Percentiles rank a stretch among this genome's conserved stretches.
Evolutionary conservation across 2,888 invertebrate species (phyloP).

Genomic region (Caenorhabditis doughertyi): DNA sequence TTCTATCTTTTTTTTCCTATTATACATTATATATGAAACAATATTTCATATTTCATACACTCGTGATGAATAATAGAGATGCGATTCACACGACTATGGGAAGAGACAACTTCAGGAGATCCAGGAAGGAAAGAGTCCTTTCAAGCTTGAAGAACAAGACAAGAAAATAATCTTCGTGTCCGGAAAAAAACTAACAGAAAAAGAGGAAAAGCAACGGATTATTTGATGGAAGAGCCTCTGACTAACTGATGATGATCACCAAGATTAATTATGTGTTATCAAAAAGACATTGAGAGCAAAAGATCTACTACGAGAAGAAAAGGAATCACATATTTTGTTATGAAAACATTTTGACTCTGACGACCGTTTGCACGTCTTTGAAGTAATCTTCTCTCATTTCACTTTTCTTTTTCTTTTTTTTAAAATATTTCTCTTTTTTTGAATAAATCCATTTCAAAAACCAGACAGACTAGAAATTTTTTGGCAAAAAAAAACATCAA

Average conservation of each 20-base stretch:
- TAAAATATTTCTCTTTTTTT: not conserved
- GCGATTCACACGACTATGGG: slow-evolving; percentile 31
- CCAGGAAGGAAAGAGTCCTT: not conserved
- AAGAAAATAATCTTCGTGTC: slow-evolving; percentile 47
- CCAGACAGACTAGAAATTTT: not conserved
- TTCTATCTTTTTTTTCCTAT: slow-evolving; percentile 29
- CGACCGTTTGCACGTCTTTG: not conserved
- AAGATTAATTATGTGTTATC: slow-evolving; percentile 62
- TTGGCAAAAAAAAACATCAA: not conserved
- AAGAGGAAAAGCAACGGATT: slow-evolving; percentile 36
- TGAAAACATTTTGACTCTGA: not conserved
- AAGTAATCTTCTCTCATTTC: slow-evolving; percentile 6
- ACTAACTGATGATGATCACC: slow-evolving; percentile 34
- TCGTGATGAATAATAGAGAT: slow-evolving; percentile 63
- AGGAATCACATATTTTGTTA: slow-evolving; percentile 28
- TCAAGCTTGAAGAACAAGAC: slow-evolving; percentile 15
- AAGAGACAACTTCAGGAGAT: not conserved
- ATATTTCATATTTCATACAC: slow-evolving; percentile 60
- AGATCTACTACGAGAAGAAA: slow-evolving; percentile 18
- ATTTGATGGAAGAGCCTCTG: slow-evolving; percentile 18
- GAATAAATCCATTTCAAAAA: not conserved
- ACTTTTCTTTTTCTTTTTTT: slow-evolving; percentile 1
- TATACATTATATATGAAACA: slow-evolving; percentile 64
- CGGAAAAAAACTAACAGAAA: not conserved
- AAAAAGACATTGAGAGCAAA: slow-evolving; percentile 22